Evolutionary conservation across 2,113 vertebrate species (phyloP).

Genomic region (Eolophus roseicapilla): DNA sequence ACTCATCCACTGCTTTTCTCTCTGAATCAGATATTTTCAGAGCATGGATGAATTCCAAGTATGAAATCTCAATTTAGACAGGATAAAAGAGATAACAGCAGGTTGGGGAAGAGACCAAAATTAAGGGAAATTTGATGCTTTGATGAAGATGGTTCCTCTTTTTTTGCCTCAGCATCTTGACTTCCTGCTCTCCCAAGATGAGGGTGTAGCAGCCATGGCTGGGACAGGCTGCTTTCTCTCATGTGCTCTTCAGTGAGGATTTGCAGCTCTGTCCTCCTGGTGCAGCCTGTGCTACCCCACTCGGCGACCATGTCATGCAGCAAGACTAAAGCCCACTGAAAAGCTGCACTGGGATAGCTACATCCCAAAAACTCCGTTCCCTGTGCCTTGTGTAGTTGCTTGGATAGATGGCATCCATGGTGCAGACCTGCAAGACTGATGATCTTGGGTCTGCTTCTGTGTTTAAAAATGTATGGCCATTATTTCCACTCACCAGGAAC

Average conservation of each 20-base stretch:
- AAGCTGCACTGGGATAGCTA: neutral
- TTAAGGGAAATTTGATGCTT: neutral
- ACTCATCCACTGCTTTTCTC: conserved; percentile 3
- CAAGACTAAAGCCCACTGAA: neutral
- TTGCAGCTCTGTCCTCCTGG: neutral
- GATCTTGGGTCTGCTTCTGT: neutral
- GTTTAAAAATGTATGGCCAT: neutral
- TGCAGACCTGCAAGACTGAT: neutral
- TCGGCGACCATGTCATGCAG: neutral
- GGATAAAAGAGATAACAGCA: neutral
- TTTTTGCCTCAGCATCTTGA: neutral
- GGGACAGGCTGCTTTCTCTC: neutral
- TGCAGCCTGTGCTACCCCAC: neutral
- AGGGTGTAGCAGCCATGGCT: neutral
- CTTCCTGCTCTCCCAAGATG: neutral
- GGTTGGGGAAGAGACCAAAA: neutral
- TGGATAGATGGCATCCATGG: neutral
- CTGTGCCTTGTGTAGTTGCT: neutral
- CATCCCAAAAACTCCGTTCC: neutral
- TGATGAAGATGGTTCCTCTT: neutral
- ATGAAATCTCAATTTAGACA: neutral
- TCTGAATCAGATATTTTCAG: conserved; percentile 16
- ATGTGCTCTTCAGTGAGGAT: neutral
- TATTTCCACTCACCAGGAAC: neutral
- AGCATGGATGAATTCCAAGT: conserved; percentile 8